These are phyloP conservation scores for Eubasilissa splendida DNA, from an alignment of 2,888 invertebrate genomes.

Conservation along the genomic window DNA sequence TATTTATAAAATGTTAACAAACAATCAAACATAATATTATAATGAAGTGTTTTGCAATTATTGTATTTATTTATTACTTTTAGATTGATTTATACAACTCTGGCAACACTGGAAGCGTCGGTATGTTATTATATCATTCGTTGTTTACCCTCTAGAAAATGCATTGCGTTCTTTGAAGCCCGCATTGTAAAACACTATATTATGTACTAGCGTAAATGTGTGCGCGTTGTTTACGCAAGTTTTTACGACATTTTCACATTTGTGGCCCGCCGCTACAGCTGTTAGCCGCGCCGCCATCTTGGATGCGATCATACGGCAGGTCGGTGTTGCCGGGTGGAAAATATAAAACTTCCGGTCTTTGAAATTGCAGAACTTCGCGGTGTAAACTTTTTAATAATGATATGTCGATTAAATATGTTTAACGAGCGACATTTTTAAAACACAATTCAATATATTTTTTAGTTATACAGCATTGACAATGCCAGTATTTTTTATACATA, in stretches of 20 bases:
- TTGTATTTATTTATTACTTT: background rate
- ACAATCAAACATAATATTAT: no score
- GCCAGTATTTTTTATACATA: no score
- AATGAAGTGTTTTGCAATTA: no score
- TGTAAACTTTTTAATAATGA: no score
- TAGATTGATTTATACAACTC: background rate
- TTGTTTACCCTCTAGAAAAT: slow-evolving; percentile 14
- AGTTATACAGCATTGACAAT: no score
- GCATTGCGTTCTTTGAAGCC: background rate
- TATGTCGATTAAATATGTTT: no score
- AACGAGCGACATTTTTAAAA: no score
- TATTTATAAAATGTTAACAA: no score
- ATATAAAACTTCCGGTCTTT: background rate
- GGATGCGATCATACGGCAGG: slow-evolving; percentile 6
- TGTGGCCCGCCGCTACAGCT: slow-evolving; percentile 17
- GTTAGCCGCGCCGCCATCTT: slow-evolving; percentile 22
- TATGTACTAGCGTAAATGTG: background rate
- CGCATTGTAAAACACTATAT: slow-evolving; percentile 8
- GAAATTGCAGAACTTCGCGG: no score
- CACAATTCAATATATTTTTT: no score
- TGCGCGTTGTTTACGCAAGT: slow-evolving; percentile 12
- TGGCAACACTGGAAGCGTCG: slow-evolving; percentile 16
- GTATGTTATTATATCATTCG: slow-evolving; percentile 1
- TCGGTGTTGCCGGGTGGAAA: slow-evolving; percentile 2
- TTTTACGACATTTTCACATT: slow-evolving; percentile 27